These are phyloP conservation scores for Crotalus tigris DNA, from an alignment of 2,113 vertebrate genomes.

Conservation along the genomic window DNA sequence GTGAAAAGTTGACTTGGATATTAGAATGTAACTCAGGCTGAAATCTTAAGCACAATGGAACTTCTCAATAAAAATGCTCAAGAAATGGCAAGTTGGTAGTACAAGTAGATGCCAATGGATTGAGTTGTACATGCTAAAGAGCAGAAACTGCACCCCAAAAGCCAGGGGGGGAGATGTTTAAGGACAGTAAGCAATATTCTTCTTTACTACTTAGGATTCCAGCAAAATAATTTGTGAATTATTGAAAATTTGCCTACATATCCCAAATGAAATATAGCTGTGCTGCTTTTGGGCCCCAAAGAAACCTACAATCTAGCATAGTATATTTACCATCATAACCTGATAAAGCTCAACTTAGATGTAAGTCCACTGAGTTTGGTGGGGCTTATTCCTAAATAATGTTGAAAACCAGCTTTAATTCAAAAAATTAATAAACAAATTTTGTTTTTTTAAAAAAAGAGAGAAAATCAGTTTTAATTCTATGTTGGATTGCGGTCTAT, in stretches of 20 bases:
- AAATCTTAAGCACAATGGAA: not conserved
- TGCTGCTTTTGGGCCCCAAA: not conserved
- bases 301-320: not conserved
- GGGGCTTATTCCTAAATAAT: not conserved
- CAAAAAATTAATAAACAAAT: too few species aligned
- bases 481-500: not conserved
- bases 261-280: not conserved
- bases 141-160: not conserved
- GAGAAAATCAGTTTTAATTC: not conserved
- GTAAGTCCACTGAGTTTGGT: not conserved
- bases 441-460: too few species aligned
- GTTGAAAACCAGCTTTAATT: not conserved
- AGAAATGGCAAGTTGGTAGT: not conserved
- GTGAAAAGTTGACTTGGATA: not conserved
- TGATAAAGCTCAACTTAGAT: not conserved
- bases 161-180: not conserved
- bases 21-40: not conserved
- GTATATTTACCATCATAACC: not conserved
- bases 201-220: not conserved
- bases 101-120: not conserved
- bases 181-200: not conserved
- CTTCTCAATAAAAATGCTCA: not conserved
- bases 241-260: not conserved
- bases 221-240: not conserved
- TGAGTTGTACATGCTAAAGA: not conserved